Evolutionary conservation across 1,140 invertebrate genomes (phyloP).

Genomic region (Drosophila pectinifera): DNA sequence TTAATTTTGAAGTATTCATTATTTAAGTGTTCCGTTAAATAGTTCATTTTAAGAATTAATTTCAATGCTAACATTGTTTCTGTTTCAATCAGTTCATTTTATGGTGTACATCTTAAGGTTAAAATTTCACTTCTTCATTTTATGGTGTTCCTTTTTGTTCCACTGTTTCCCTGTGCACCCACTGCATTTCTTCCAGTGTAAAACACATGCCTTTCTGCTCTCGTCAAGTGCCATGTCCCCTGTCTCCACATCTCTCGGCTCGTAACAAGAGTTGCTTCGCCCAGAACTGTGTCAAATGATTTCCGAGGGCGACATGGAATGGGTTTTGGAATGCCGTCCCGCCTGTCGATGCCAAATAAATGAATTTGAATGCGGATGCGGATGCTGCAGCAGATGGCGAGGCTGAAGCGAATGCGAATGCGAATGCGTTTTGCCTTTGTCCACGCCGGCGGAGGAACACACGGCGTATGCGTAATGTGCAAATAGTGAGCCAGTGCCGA

Average conservation of each 20-base stretch:
- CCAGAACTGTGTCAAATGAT: slow-evolving; percentile 15
- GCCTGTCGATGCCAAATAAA: slow-evolving; percentile 11
- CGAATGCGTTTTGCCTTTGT: slow-evolving; percentile 1
- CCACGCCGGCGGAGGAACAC: slow-evolving; percentile 2
- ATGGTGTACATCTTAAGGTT: too few relatives aligned
- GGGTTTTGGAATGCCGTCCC: background rate
- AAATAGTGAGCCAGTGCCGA: slow-evolving; percentile 33
- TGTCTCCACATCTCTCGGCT: background rate
- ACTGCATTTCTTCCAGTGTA: background rate
- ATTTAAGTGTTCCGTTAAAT: background rate
- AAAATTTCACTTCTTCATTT: too few relatives aligned
- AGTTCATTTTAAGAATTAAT: background rate
- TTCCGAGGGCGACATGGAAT: slow-evolving; percentile 6
- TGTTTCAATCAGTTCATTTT: background rate
- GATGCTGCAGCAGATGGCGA: background rate
- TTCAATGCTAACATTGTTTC: background rate
- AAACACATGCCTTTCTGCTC: background rate
- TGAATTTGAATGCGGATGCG: slow-evolving; percentile 12
- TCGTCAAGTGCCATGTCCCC: background rate
- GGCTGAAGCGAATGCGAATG: background rate
- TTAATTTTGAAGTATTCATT: too few relatives aligned
- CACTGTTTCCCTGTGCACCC: background rate
- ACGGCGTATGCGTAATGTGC: slow-evolving; percentile 54
- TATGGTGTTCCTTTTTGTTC: background rate
- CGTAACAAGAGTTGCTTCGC: background rate